Base-by-base conservation (phyloP, 2,888 invertebrate species). In the Agrochola lota region DNA sequence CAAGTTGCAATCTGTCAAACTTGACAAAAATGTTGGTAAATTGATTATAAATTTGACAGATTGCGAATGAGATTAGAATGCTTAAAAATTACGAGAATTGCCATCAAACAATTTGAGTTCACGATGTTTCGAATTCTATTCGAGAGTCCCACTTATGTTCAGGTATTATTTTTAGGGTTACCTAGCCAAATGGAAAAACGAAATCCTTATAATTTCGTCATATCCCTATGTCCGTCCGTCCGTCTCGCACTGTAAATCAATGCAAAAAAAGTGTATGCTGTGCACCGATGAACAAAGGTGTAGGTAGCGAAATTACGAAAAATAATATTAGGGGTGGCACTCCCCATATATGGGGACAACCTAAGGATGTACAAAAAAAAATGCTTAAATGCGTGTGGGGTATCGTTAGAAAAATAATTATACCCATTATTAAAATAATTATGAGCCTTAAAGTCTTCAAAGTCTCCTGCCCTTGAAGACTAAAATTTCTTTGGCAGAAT, bases 61-160 rank as follows among this genome's bases (percentile, higher is more conserved):
- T 35, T 35, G 35, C 35, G 35, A 35, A 35, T 35, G 35, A 35
- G 35, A 3, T 35, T 35, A 4, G 35, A 35, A 35, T 35, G 35
- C 35, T 35, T 35, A 35, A 35, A 35, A 35, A 35, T 3, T 35
- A 35, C 35, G 35, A 30, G 30, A 30, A 30, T 30, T 30, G 30
- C 30, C 30, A 30, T 30, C 30, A 69, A 17, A 43, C 35, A 26
- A 46, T 76, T 68, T 62, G 4, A 67, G 49, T 43, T 64, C 35
- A 40, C 43, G 15, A 64, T 63, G 40, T 55, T 59, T 67, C 43
- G 11, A 69, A 55, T 81, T 59, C 40, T 70, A 70, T 57, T 70
- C 11, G 35, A 57, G 49, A 23, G 26, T 62, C 30, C 23, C 8
- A 57, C 12, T 68, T 71, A 49, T 66, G 23, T 57, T 66, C 23